Percentiles rank a stretch among this genome's conserved stretches.
Conservation (phyloP, 2,797 vertebrate species). For the Carduelis carduelis region DNA sequence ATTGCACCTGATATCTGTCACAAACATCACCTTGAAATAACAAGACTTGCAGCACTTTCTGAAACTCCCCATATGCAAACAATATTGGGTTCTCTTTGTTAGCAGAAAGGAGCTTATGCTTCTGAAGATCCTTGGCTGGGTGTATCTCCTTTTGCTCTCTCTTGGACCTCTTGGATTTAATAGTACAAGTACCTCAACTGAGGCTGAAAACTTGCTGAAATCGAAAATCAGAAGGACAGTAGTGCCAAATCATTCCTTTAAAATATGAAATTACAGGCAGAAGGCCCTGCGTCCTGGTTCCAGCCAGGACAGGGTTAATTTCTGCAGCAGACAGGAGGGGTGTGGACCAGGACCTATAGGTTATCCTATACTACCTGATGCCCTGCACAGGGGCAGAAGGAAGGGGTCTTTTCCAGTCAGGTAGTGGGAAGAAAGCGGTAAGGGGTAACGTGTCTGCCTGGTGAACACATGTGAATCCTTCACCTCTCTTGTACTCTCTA, state of each 20-base stretch:
- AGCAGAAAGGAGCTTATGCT: neutral
- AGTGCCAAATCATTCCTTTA: neutral
- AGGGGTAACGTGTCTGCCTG: rapidly evolving
- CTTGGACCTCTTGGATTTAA: neutral
- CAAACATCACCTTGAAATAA: neutral
- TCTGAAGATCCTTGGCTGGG: neutral
- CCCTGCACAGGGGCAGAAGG: neutral
- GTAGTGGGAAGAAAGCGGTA: rapidly evolving
- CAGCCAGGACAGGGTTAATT: neutral
- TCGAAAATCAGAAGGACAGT: neutral
- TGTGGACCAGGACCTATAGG: neutral
- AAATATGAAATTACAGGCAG: neutral
- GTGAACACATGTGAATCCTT: neutral
- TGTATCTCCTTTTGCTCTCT: neutral
- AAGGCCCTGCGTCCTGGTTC: neutral
- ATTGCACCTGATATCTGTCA: neutral
- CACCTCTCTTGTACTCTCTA: neutral
- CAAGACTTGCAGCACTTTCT: neutral
- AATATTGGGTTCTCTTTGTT: neutral
- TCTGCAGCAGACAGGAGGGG: neutral
- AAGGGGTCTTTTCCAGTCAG: neutral
- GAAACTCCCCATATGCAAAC: neutral
- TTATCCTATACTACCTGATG: neutral
- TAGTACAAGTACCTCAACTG: neutral
- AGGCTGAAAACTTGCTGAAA: neutral